Evolutionary conservation across 2,888 invertebrate species (phyloP).

Genomic region (Ypsolopha scabrella): DNA sequence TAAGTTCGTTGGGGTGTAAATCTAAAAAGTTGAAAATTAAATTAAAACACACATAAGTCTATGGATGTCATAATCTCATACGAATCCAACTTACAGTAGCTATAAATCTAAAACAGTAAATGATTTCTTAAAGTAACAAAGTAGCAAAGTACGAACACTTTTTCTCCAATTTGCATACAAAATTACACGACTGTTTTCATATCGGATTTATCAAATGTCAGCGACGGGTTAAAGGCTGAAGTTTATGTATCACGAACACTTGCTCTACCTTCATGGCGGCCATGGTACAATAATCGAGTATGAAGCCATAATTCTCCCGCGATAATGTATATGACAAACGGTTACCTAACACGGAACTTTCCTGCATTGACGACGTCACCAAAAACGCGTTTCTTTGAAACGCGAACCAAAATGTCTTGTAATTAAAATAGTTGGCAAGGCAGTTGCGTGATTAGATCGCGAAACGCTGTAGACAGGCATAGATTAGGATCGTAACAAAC

Average conservation of each 20-base stretch:
- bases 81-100: too few species aligned
- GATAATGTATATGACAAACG: conserved; percentile 62
- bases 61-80: too few species aligned
- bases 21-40: too few species aligned
- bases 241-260: conserved; percentile 45
- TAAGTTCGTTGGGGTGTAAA: too few species aligned
- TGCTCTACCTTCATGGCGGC: neutral
- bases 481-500: conserved; percentile 1
- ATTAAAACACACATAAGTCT: too few species aligned
- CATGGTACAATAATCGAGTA: conserved; percentile 42
- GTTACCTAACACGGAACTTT: conserved; percentile 50
- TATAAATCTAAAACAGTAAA: too few species aligned
- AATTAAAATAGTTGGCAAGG: conserved; percentile 2
- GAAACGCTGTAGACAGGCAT: neutral
- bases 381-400: conserved; percentile 21
- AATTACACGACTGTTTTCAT: too few species aligned
- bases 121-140: too few species aligned
- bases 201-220: conserved; percentile 25
- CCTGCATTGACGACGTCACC: conserved; percentile 40
- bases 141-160: too few species aligned
- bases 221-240: conserved; percentile 23
- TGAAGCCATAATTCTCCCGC: conserved; percentile 56
- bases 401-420: neutral
- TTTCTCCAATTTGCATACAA: too few species aligned
- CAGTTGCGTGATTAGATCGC: neutral